A percentile compares a stretch with the other conserved stretches of the same genome.
These are phyloP conservation scores for Rhimphoctona megacephalus DNA, from an alignment of 2,888 invertebrate species.

Conservation along the genomic window DNA sequence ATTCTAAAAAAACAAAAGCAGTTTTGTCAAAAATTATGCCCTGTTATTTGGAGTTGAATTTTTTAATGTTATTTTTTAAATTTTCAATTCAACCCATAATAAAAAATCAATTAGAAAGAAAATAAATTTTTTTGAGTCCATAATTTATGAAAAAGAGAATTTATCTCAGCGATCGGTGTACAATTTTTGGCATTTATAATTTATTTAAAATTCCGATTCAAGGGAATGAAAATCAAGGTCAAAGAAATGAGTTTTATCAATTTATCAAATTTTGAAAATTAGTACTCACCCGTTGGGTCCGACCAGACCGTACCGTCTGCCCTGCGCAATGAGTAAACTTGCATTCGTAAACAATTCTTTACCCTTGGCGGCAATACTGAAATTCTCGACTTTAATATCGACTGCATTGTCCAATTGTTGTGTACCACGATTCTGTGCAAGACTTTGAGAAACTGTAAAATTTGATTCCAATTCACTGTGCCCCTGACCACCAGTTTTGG, in stretches of 20 bases:
- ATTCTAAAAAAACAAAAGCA: no score
- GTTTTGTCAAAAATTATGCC: no score
- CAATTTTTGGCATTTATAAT: background rate
- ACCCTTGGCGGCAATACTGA: conserved; percentile 98
- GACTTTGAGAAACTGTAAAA: conserved; percentile 96
- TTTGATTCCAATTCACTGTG: conserved; percentile 96
- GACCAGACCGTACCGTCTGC: conserved; percentile 98
- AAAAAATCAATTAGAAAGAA: no score
- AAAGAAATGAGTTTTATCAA: background rate
- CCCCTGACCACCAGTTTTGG: conserved; percentile 95
- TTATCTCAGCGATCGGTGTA: no score
- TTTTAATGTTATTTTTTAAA: no score
- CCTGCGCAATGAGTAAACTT: conserved; percentile 95
- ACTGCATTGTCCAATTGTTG: conserved; percentile 93
- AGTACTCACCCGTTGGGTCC: conserved; percentile 96
- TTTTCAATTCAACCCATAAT: no score
- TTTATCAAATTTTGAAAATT: background rate
- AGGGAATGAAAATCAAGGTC: background rate
- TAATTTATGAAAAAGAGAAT: no score
- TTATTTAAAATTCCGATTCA: background rate
- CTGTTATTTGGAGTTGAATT: background rate
- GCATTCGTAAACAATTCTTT: conserved; percentile 99
- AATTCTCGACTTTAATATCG: conserved; percentile 99
- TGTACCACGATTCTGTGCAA: conserved; percentile 85
- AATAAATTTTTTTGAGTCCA: background rate